Evolutionary conservation across 2,888 invertebrate genomes (phyloP).

Genomic region (Nomada goodeniana): DNA sequence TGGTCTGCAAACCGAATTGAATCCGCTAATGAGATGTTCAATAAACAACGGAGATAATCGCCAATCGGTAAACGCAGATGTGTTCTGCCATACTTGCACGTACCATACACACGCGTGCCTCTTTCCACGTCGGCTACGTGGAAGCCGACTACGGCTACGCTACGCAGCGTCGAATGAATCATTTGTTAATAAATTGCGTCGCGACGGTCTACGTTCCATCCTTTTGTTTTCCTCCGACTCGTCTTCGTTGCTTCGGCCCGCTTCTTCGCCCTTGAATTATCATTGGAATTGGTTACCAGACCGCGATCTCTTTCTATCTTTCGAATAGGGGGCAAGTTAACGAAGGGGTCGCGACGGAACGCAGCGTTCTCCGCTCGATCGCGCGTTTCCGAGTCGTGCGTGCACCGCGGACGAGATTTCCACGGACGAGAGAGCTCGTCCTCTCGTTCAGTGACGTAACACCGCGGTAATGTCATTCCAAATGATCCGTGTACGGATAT

Average conservation of each 20-base stretch:
- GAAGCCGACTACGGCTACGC: too few relatives aligned
- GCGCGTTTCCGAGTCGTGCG: neutral
- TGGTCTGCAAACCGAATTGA: neutral
- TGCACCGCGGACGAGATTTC: neutral
- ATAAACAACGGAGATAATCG: neutral
- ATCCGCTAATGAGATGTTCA: too few relatives aligned
- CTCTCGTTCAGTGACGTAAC: slow-evolving; percentile 46
- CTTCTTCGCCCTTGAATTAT: slow-evolving; percentile 16
- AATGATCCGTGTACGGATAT: slow-evolving; percentile 30
- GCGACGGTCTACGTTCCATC: neutral
- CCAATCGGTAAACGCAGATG: neutral
- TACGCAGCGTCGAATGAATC: slow-evolving; percentile 26
- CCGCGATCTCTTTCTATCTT: slow-evolving; percentile 11
- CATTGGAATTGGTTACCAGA: neutral
- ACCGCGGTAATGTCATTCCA: slow-evolving; percentile 25
- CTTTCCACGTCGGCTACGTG: neutral
- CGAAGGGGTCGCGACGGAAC: neutral
- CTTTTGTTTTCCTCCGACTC: neutral
- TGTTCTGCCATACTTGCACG: too few relatives aligned
- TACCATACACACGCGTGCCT: neutral
- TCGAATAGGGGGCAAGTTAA: neutral
- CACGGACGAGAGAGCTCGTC: neutral
- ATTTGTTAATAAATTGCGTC: slow-evolving; percentile 10
- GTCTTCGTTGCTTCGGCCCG: neutral
- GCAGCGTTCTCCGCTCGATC: slow-evolving; percentile 16